A percentile compares a stretch with the other conserved stretches of the same genome.
phyloP scores from a whole-genome alignment of 2,113 vertebrate species.

The Syngnathus typhle region DNA sequence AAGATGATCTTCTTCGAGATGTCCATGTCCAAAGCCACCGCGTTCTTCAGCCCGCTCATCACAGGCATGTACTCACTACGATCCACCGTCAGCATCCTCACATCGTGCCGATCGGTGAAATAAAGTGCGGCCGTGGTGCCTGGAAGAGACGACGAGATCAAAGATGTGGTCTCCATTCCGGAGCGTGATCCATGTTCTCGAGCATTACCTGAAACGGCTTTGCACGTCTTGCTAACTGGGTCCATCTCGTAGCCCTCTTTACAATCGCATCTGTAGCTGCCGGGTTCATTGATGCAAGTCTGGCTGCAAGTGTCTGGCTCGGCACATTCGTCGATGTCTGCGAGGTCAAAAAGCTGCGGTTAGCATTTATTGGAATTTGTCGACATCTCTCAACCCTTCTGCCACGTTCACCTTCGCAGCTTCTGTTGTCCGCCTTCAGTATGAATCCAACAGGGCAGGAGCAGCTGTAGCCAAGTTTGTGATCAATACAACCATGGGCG shows the following conservation, averaged over 20 bases:
- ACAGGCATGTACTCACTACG: slow-evolving; percentile 73
- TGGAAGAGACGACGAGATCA: slow-evolving; percentile 33
- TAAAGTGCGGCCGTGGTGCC: slow-evolving; percentile 73
- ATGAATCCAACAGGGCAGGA: slow-evolving; percentile 74
- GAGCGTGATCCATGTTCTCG: not conserved
- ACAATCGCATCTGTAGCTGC: slow-evolving; percentile 82
- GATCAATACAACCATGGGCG: slow-evolving; percentile 75
- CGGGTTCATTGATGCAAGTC: slow-evolving; percentile 77
- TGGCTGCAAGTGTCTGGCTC: slow-evolving; percentile 76
- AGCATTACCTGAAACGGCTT: slow-evolving; percentile 69
- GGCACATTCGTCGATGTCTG: slow-evolving; percentile 83
- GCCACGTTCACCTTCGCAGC: slow-evolving; percentile 74
- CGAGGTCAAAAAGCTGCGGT: not conserved
- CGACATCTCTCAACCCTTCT: not conserved
- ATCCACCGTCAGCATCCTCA: slow-evolving; percentile 78
- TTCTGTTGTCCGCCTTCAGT: slow-evolving; percentile 57
- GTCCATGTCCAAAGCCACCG: slow-evolving; percentile 78
- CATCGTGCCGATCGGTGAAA: slow-evolving; percentile 82
- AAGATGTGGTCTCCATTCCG: not conserved
- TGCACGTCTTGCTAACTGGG: slow-evolving; percentile 73
- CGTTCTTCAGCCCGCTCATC: slow-evolving; percentile 74
- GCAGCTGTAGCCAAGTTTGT: slow-evolving; percentile 78
- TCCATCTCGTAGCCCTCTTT: slow-evolving; percentile 72
- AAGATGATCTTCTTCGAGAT: slow-evolving; percentile 75
- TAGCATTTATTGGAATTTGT: not conserved